A percentile compares a stretch with the other conserved stretches of the same genome.
Conservation (phyloP, 1,140 invertebrate species). For the Ceratoteleas bidentatus region DNA sequence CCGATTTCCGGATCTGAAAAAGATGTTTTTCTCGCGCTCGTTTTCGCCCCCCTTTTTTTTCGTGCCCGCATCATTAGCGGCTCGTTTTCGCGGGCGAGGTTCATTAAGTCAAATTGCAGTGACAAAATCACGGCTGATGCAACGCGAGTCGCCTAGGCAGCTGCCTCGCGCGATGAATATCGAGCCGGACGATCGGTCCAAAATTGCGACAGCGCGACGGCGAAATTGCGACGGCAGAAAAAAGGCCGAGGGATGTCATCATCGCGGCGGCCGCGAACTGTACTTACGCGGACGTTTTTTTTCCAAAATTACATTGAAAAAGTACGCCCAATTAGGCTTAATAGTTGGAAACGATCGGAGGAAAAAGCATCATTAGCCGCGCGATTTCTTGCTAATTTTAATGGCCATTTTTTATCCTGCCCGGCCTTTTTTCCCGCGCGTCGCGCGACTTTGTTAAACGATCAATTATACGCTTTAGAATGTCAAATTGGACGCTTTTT, state of each 20-base stretch:
- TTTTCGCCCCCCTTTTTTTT: too few relatives aligned
- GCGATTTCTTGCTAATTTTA: conserved; percentile 59
- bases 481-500: conserved; percentile 46
- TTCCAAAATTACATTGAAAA: conserved; percentile 61
- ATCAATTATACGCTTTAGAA: conserved; percentile 33
- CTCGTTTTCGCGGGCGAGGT: conserved; percentile 17
- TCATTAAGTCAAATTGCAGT: conserved; percentile 62
- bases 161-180: conserved; percentile 56
- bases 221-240: too few relatives aligned
- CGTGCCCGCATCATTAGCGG: not conserved
- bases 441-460: conserved; percentile 40
- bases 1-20: conserved; percentile 43
- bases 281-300: conserved; percentile 57
- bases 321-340: conserved; percentile 58
- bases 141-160: conserved; percentile 52
- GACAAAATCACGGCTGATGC: conserved; percentile 58
- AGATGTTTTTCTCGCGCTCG: not conserved
- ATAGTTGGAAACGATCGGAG: conserved; percentile 53
- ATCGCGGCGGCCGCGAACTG: conserved; percentile 13
- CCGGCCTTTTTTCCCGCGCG: conserved; percentile 14
- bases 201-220: conserved; percentile 23
- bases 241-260: too few relatives aligned
- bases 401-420: conserved; percentile 17
- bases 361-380: conserved; percentile 62
- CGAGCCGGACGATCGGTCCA: too few relatives aligned